Evolutionary conservation across 2,888 invertebrate species (phyloP).

Genomic region (Trissolcus japonicus): DNA sequence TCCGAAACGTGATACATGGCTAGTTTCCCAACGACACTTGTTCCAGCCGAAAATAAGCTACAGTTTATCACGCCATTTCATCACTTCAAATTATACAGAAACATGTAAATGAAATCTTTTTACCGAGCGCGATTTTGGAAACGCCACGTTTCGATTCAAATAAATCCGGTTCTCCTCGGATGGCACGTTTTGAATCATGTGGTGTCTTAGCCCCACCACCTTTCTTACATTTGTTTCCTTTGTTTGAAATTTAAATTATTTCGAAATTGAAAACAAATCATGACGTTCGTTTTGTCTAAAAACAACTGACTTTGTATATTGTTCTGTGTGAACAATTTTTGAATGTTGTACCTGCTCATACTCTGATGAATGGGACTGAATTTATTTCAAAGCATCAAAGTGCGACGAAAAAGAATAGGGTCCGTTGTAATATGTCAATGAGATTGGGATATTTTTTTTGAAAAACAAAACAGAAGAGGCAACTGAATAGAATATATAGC

Average conservation of each 20-base stretch:
- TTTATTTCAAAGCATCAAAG: no score
- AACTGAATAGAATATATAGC: no score
- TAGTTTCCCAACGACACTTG: slow-evolving; percentile 6
- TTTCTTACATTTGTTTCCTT: no score
- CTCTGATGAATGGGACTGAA: no score
- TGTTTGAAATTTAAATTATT: no score
- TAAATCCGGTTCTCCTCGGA: background rate
- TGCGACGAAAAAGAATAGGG: no score
- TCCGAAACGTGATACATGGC: background rate
- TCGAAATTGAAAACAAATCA: no score
- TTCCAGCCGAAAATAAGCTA: slow-evolving; percentile 7
- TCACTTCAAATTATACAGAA: slow-evolving; percentile 14
- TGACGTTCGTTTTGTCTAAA: no score
- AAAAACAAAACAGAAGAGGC: no score
- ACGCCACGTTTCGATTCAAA: slow-evolving; percentile 1
- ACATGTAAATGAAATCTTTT: slow-evolving; percentile 1
- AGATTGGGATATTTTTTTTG: background rate
- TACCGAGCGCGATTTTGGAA: background rate
- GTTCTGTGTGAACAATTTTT: no score
- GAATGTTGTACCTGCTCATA: no score
- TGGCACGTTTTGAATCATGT: background rate
- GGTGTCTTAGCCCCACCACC: background rate
- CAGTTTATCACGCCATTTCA: slow-evolving; percentile 11
- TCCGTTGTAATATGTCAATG: background rate
- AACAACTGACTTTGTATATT: no score